Conservation (phyloP, 2,797 vertebrate genomes). For the Streptopelia turtur region DNA sequence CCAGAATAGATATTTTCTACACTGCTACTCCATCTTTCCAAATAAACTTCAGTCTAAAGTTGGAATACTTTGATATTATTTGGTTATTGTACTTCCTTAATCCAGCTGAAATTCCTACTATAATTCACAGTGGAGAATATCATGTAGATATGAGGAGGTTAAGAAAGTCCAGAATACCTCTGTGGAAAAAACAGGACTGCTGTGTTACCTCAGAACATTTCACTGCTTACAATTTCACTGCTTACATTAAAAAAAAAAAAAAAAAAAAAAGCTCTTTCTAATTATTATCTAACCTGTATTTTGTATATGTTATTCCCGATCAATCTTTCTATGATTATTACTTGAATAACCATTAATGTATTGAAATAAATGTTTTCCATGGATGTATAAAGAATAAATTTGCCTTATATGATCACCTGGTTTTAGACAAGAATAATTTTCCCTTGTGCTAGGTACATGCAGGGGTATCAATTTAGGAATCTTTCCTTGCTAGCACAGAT, state of each 20-base stretch:
- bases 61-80: not conserved
- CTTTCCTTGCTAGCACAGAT: not conserved
- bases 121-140: not conserved
- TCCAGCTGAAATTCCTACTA: not conserved
- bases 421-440: not conserved
- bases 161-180: not conserved
- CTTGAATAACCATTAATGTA: not conserved
- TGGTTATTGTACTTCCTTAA: not conserved
- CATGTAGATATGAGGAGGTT: not conserved
- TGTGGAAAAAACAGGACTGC: not conserved
- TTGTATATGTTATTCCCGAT: not conserved
- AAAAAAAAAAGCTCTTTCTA: not conserved
- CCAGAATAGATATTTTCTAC: not conserved
- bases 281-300: not conserved
- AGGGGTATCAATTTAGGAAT: not conserved
- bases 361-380: not conserved
- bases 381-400: not conserved
- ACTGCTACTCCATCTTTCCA: not conserved
- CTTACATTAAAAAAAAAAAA: not conserved
- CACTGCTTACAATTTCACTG: accelerated
- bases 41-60: not conserved
- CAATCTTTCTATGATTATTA: not conserved
- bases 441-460: not conserved
- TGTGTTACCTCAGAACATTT: not conserved
- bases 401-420: not conserved